Evolutionary conservation across 2,113 vertebrate genomes (phyloP).

Genomic region (Vanacampus margaritifer): DNA sequence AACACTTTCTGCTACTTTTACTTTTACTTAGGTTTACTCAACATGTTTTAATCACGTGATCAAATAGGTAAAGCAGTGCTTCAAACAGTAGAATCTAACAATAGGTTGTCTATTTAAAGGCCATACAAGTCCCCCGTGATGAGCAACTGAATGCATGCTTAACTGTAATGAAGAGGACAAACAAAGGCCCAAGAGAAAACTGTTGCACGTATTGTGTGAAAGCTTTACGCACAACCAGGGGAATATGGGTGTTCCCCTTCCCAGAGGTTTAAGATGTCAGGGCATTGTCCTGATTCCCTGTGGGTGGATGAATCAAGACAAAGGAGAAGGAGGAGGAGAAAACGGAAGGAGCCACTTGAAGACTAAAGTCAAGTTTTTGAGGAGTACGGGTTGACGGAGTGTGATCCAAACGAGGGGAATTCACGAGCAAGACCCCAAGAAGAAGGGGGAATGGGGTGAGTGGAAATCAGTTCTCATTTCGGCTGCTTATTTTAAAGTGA

Average conservation of each 20-base stretch:
- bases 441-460: conserved; percentile 62
- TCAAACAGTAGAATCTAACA: background rate
- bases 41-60: background rate
- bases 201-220: conserved; percentile 42
- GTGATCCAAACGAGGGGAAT: conserved; percentile 11
- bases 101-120: background rate
- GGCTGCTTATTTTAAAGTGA: background rate
- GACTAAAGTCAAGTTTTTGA: background rate
- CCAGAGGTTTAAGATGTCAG: conserved; percentile 71
- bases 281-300: conserved; percentile 36
- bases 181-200: conserved; percentile 26
- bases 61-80: background rate
- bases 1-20: no score
- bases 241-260: conserved; percentile 68
- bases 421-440: conserved; percentile 2
- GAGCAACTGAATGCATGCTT: conserved; percentile 18
- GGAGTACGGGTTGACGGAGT: conserved; percentile 2
- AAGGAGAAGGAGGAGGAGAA: conserved; percentile 21
- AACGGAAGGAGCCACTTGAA: background rate
- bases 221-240: conserved; percentile 37
- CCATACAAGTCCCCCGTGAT: background rate
- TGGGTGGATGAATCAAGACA: conserved; percentile 30
- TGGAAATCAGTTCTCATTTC: background rate
- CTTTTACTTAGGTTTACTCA: no score
- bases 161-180: conserved; percentile 37